Evolutionary conservation across 2,113 vertebrate species (phyloP), one percentile per base, ranked within the genome.

Genomic region (Vimba vimba): DNA sequence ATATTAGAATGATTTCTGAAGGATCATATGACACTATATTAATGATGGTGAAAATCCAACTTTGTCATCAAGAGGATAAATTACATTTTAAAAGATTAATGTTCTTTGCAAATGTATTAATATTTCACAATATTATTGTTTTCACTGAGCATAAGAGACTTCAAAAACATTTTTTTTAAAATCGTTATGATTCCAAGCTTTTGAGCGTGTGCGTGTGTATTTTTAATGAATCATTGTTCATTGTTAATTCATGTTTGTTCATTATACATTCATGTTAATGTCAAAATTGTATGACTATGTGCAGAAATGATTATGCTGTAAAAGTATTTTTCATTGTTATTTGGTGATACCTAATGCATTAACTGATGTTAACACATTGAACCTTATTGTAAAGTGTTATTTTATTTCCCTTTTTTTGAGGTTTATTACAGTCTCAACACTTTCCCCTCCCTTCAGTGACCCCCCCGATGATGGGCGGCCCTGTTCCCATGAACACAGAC

Each of bases 401-500:
- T 79, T 25, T 80, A 52, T 80, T 79, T 71, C 59, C 33, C 62
- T 19, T n/a, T 12, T 79, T 57, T 68, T 69, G 60, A 86, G 80
- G 64, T 82, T 82, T 82, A 59, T 83, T 59, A 73, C 66, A 83
- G 66, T 83, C 81, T 83, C 81, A 83, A 83, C 66, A 23, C 81
- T 83, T 86, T 92, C 93, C 91, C 91, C 90, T 95, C 86, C 93
- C 92, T 95, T 85, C 93, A 96, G 98, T 99, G 96, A 96, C 97
- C 88, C 94, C 97, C 87, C 94, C 93, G 19, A 99, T 99, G 97
- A 99, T 99, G 98, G 95, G 96, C 88, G 94, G 96, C 86, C 98
- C 98, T 91, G 96, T 99, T 94, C 96, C 96, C 90, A 98, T 99
- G 98, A 94, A 96, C 69, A 93, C 96, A 76, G 98, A 99, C 93